These are phyloP conservation scores for Gambusia affinis DNA, from an alignment of 2,113 vertebrate genomes.

Conservation along the genomic window DNA sequence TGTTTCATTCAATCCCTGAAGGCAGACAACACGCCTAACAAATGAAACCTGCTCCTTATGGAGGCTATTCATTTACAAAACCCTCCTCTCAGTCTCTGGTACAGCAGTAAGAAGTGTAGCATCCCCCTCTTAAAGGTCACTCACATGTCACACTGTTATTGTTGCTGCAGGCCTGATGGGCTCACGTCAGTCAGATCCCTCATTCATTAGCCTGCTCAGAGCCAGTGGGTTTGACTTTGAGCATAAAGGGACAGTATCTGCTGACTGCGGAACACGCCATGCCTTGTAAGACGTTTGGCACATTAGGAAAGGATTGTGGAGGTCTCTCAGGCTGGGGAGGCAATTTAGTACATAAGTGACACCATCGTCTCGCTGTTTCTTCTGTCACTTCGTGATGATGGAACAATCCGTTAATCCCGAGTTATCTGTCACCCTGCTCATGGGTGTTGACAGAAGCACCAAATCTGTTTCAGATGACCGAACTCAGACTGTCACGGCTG, in stretches of 20 bases:
- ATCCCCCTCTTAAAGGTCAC: conserved; percentile 64
- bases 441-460: conserved; percentile 73
- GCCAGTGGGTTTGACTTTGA: conserved; percentile 24
- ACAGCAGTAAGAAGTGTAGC: conserved; percentile 36
- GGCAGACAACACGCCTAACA: conserved; percentile 58
- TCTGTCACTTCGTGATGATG: conserved; percentile 71
- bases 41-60: conserved; percentile 59
- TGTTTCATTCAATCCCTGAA: conserved; percentile 62
- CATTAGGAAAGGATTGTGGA: conserved; percentile 24
- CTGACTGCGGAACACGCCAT: conserved; percentile 24
- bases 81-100: conserved; percentile 39
- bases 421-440: conserved; percentile 72
- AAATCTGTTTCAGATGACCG: conserved; percentile 67
- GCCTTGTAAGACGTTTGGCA: background rate
- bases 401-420: conserved; percentile 76
- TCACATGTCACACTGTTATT: conserved; percentile 19
- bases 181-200: conserved; percentile 38
- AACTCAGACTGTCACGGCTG: conserved; percentile 63
- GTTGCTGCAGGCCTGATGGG: conserved; percentile 39
- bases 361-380: conserved; percentile 61
- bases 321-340: conserved; percentile 44
- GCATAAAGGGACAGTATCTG: background rate
- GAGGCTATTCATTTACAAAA: conserved; percentile 58
- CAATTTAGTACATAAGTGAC: conserved; percentile 76
- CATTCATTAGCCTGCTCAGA: conserved; percentile 52